phyloP scores from a whole-genome alignment of 2,113 vertebrate genomes.

The Solea solea region DNA sequence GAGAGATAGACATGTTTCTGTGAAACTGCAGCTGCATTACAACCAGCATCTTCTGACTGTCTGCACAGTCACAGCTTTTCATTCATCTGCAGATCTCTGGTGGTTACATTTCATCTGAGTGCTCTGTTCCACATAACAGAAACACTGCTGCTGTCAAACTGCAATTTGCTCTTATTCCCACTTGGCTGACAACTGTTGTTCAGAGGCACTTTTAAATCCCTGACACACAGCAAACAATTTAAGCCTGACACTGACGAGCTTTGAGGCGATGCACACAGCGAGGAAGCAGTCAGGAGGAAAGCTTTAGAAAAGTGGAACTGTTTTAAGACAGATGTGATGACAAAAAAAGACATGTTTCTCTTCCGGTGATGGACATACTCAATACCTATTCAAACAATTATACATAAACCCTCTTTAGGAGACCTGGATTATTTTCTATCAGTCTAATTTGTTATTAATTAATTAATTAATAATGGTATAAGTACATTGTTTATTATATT shows the following conservation, averaged over 20 bases:
- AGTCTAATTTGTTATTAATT: too few relatives aligned
- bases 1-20: neutral
- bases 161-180: constrained; percentile 53
- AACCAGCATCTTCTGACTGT: constrained; percentile 12
- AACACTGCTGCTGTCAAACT: constrained; percentile 21
- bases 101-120: constrained; percentile 33
- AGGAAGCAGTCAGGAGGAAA: constrained; percentile 27
- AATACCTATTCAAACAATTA: too few relatives aligned
- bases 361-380: too few relatives aligned
- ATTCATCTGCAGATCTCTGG: neutral
- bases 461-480: too few relatives aligned
- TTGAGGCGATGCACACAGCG: neutral
- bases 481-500: too few relatives aligned
- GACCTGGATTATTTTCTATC: too few relatives aligned
- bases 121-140: constrained; percentile 34
- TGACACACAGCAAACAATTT: constrained; percentile 39
- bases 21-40: constrained; percentile 34
- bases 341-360: neutral
- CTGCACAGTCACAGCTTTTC: constrained; percentile 11
- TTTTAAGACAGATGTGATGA: neutral
- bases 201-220: constrained; percentile 20
- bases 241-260: constrained; percentile 14
- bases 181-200: constrained; percentile 36
- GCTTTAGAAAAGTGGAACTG: constrained; percentile 7
- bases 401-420: too few relatives aligned